Conservation (phyloP, 2,888 invertebrate species). For the Agrotis puta region DNA sequence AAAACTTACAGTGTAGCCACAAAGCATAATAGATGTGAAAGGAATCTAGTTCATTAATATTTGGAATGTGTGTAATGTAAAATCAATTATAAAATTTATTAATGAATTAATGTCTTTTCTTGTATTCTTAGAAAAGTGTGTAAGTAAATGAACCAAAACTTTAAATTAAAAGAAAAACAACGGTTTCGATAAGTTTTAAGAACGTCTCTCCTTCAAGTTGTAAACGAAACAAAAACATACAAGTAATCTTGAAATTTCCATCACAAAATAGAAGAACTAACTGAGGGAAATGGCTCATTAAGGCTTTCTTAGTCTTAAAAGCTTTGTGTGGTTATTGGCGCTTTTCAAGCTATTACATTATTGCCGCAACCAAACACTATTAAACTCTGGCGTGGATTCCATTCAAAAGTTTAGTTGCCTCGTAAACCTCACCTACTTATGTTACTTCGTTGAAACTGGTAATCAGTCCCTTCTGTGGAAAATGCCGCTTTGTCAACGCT, state of each 20-base stretch:
- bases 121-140: too few species aligned
- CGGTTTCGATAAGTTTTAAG: conserved; percentile 19
- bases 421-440: conserved; percentile 46
- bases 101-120: too few species aligned
- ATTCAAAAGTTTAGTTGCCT: conserved; percentile 49
- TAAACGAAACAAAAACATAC: conserved; percentile 57
- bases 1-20: too few species aligned
- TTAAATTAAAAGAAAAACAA: conserved; percentile 7
- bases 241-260: conserved; percentile 55
- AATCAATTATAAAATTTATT: too few species aligned
- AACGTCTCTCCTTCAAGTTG: conserved; percentile 43
- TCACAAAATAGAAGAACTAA: conserved; percentile 50
- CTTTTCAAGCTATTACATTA: conserved; percentile 44
- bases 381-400: conserved; percentile 38
- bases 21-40: too few species aligned
- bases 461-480: conserved; percentile 39
- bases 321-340: conserved; percentile 29
- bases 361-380: conserved; percentile 55
- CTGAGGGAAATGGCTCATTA: conserved; percentile 56
- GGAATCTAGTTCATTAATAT: too few species aligned
- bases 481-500: conserved; percentile 32
- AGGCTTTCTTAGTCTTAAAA: conserved; percentile 30
- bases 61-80: too few species aligned
- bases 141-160: too few species aligned
- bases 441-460: conserved; percentile 42